Evolutionary conservation across 2,113 vertebrate species (phyloP).

Genomic region (Falcunculus frontatus): DNA sequence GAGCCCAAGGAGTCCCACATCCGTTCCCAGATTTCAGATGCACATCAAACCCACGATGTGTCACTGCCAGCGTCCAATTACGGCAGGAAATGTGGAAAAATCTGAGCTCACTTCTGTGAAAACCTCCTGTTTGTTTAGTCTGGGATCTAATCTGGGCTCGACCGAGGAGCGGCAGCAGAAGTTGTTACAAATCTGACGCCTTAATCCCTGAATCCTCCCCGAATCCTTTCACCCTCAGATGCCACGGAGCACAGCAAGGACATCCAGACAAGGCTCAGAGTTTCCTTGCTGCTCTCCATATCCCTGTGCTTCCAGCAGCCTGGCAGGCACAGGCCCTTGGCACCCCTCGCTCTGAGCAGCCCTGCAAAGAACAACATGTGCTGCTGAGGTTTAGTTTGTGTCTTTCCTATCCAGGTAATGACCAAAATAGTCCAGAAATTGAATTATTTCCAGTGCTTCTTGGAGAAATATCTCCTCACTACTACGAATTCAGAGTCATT

Average conservation of each 20-base stretch:
- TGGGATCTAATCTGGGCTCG: background rate
- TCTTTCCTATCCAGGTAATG: background rate
- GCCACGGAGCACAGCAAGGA: background rate
- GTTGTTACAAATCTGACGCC: background rate
- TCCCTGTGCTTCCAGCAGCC: background rate
- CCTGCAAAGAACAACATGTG: background rate
- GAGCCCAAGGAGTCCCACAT: background rate
- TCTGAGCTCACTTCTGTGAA: background rate
- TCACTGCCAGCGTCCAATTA: background rate
- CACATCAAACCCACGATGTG: background rate
- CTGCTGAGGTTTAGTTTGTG: background rate
- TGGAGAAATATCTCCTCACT: background rate
- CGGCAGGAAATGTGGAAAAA: slow-evolving; percentile 1
- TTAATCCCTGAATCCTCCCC: background rate
- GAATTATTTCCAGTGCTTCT: background rate
- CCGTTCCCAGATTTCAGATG: background rate
- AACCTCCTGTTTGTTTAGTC: slow-evolving; percentile 4
- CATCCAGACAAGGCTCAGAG: background rate
- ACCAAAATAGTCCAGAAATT: background rate
- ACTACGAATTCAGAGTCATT: background rate
- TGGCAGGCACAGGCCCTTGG: background rate
- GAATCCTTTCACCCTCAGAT: background rate
- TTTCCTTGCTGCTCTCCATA: background rate
- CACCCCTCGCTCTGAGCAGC: background rate
- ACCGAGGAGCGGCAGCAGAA: background rate